These are phyloP conservation scores for Dynastes grantii DNA, from an alignment of 2,888 invertebrate species.

Conservation along the genomic window DNA sequence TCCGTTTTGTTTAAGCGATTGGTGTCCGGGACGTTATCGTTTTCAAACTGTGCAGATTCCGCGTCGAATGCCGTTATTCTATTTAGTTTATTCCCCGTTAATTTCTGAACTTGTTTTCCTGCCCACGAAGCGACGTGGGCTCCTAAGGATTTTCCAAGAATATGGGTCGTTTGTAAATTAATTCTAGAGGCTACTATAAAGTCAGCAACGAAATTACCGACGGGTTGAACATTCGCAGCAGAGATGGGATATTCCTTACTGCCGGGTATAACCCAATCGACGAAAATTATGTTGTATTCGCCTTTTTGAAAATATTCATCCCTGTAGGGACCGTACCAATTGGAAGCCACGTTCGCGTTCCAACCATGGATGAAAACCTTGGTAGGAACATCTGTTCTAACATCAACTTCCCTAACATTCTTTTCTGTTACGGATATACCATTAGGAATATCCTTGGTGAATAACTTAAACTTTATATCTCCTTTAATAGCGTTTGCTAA, in stretches of 20 bases:
- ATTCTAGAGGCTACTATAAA: conserved; percentile 56
- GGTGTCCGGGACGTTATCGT: conserved; percentile 61
- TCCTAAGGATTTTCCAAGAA: conserved; percentile 65
- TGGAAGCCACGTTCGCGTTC: conserved; percentile 46
- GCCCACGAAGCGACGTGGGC: conserved; percentile 64
- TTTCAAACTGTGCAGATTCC: conserved; percentile 76
- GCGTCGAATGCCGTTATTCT: conserved; percentile 72
- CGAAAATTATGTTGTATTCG: conserved; percentile 46
- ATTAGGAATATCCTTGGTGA: conserved; percentile 53
- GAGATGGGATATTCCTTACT: conserved; percentile 39
- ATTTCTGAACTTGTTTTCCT: conserved; percentile 58
- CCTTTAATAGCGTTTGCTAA: conserved; percentile 56
- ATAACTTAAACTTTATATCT: conserved; percentile 59
- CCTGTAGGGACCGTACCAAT: conserved; percentile 50
- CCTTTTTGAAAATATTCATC: conserved; percentile 50
- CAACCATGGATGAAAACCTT: conserved; percentile 54
- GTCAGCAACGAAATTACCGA: conserved; percentile 61
- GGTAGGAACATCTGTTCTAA: conserved; percentile 34
- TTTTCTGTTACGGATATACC: conserved; percentile 57
- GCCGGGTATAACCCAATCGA: conserved; percentile 48
- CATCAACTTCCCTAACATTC: conserved; percentile 46
- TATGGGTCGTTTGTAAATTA: conserved; percentile 58
- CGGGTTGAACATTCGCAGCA: conserved; percentile 58
- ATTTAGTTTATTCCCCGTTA: conserved; percentile 54
- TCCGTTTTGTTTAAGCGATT: conserved; percentile 73